Evolutionary conservation across 2,888 invertebrate genomes (phyloP), one percentile per base, ranked within the genome.

Genomic region (Hirtodrosophila histrioides): DNA sequence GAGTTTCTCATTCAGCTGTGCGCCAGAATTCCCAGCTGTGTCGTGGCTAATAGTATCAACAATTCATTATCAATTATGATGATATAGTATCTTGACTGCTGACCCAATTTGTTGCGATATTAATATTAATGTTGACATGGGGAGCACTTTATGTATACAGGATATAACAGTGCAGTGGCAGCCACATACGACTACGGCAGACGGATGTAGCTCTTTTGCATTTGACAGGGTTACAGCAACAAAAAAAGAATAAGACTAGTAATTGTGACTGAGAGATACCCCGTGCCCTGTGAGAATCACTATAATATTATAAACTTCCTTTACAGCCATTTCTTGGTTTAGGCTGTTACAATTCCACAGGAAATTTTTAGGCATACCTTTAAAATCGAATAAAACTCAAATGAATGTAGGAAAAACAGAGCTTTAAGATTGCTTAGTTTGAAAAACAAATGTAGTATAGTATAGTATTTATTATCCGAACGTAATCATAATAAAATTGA

Each of bases 1-100:
- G 65, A 46, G 35, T 11, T 50, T 12, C 40, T 12, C 44, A 8
- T 23, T 27, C 6, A 37, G 35, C 44, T 33, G 33, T 23, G 41
- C 24, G 49, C 2, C 29, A 7, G 24, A 31, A 63, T 71, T 65
- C 70, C 60, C 37, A 65, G 40, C 51, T 61, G 72, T 62, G 55
- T 50, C 48, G 33, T 33, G 43, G 33, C 51, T 75, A 74, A 63
- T 56, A 51, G 58, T 58, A 83, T 79, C 74, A 77, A 68, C 83
- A 86, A 86, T 84, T 88, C 84, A 84, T 84, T 88, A 86, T 86
- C 88, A 83, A 88, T 84, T 88, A 84, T 77, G 75, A 80, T 88
- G 83, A 88, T 84, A 86, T 84, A 86, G 17, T 86, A 84, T 88
- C 75, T 83, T 57, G 83, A 45, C 83, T 55, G 71, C 78, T 88